phyloP scores from a whole-genome alignment of 2,797 vertebrate genomes.

The Catamblyrhynchus diadema region DNA sequence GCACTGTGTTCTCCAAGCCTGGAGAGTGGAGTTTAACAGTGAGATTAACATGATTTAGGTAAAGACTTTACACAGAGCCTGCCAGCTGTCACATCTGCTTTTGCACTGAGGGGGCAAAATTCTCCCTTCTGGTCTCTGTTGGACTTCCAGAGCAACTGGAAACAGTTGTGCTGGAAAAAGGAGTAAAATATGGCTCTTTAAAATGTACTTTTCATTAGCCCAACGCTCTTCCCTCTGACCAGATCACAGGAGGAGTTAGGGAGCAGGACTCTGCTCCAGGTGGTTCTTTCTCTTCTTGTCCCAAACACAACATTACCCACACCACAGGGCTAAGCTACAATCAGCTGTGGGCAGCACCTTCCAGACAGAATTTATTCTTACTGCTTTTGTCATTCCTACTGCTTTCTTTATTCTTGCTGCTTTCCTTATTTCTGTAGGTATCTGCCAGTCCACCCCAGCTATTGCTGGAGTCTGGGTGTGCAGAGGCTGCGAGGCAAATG shows the following conservation, averaged over 20 bases:
- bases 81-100: neutral
- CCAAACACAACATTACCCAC: rapidly evolving
- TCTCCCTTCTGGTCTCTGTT: neutral
- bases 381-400: neutral
- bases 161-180: neutral
- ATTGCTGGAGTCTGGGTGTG: neutral
- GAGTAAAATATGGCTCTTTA: rapidly evolving
- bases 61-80: neutral
- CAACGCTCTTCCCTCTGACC: neutral
- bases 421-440: rapidly evolving
- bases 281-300: neutral
- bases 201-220: neutral
- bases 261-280: neutral
- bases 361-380: neutral
- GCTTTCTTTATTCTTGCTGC: neutral
- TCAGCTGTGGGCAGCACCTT: neutral
- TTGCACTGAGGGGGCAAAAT: neutral
- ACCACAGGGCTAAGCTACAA: rapidly evolving
- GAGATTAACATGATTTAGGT: neutral
- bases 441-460: neutral
- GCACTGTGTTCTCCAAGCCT: neutral
- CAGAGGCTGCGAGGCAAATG: neutral
- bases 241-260: neutral
- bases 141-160: neutral
- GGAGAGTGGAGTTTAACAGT: neutral